Percentiles rank a stretch among this genome's conserved stretches.
Evolutionary conservation across 2,113 vertebrate species (phyloP).

Genomic region (Psittacara wagleri): DNA sequence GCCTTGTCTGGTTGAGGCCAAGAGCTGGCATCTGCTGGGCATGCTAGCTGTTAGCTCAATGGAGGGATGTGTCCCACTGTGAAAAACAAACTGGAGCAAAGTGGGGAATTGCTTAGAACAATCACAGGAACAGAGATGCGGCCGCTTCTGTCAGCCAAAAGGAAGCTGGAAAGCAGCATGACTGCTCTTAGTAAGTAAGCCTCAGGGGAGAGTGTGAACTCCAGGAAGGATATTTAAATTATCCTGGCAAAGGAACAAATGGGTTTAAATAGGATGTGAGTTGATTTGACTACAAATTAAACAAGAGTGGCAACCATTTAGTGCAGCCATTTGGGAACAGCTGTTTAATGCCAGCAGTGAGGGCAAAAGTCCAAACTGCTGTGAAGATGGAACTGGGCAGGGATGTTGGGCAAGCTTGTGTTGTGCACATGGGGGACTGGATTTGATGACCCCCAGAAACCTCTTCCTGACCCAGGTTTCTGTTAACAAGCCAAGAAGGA

Average conservation of each 20-base stretch:
- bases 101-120: not conserved
- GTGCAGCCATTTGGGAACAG: not conserved
- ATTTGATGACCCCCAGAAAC: not conserved
- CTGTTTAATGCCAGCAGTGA: not conserved
- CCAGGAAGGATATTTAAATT: not conserved
- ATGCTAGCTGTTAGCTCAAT: not conserved
- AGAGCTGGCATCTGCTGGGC: not conserved
- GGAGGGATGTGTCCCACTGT: not conserved
- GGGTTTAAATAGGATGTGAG: not conserved
- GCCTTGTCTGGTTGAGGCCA: not conserved
- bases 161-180: not conserved
- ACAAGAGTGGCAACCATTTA: not conserved
- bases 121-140: not conserved
- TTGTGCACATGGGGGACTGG: not conserved
- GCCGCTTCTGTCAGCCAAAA: not conserved
- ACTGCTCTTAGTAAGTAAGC: not conserved
- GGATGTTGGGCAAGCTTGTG: not conserved
- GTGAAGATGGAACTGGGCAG: not conserved
- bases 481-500: not conserved
- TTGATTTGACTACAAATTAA: not conserved
- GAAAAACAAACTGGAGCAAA: not conserved
- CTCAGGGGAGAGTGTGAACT: not conserved
- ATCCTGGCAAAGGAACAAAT: not conserved
- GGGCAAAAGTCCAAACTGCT: not conserved
- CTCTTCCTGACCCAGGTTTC: not conserved